A percentile compares a stretch with the other conserved stretches of the same genome.
Evolutionary conservation across 2,888 invertebrate species (phyloP).

Genomic region (Drosophila borealis): DNA sequence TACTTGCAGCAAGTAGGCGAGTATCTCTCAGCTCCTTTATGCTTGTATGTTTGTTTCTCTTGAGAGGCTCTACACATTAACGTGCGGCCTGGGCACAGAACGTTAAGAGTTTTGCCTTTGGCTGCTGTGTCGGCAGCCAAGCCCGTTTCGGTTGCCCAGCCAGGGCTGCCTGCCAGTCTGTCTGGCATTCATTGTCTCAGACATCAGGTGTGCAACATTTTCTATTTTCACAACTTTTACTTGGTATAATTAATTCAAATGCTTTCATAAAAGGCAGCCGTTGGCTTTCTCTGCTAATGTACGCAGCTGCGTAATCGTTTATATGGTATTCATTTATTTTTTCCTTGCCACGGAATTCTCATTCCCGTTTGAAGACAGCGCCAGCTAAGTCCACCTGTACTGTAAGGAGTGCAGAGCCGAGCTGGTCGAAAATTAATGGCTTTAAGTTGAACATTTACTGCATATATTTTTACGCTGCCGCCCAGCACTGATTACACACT

Average conservation of each 20-base stretch:
- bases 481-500: constrained; percentile 27
- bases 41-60: constrained; percentile 4
- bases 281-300: constrained; percentile 16
- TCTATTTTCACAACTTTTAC: constrained; percentile 76
- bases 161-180: constrained; percentile 7
- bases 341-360: background rate
- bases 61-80: constrained; percentile 15
- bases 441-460: constrained; percentile 20
- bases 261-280: constrained; percentile 51
- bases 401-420: background rate
- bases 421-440: constrained; percentile 20
- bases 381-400: constrained; percentile 1
- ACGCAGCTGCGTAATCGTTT: constrained; percentile 41
- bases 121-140: constrained; percentile 11
- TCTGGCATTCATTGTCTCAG: constrained; percentile 44
- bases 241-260: constrained; percentile 76
- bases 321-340: constrained; percentile 13
- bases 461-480: constrained; percentile 1
- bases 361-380: background rate
- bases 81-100: background rate
- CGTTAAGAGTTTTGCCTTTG: constrained; percentile 9
- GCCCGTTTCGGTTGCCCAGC: constrained; percentile 2
- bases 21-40: background rate
- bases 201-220: constrained; percentile 77
- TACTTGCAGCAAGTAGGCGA: constrained; percentile 4